A percentile compares a stretch with the other conserved stretches of the same genome.
phyloP scores from a whole-genome alignment of 2,113 vertebrate genomes.

The Hypocryptadius cinnamomeus region DNA sequence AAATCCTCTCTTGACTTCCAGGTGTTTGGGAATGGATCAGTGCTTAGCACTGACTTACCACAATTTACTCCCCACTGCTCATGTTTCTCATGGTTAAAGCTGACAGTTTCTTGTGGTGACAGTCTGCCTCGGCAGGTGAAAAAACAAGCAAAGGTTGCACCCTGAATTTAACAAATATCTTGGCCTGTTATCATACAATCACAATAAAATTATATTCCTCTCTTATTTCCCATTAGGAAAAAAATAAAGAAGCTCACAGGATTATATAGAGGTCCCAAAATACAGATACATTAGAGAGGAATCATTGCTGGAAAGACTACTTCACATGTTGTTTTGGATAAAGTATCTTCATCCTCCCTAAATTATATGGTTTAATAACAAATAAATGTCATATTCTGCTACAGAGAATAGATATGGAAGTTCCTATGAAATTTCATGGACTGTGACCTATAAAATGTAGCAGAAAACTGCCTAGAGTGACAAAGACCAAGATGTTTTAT shows the following conservation, averaged over 20 bases:
- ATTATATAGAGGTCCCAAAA: not conserved
- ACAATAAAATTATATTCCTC: not conserved
- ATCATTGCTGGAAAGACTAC: not conserved
- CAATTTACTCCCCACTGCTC: not conserved
- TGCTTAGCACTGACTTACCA: not conserved
- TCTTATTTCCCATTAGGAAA: not conserved
- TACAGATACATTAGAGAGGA: not conserved
- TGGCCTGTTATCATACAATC: not conserved
- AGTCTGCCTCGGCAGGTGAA: not conserved
- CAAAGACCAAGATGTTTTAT: not conserved
- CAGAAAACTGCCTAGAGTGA: not conserved
- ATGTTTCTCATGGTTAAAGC: not conserved
- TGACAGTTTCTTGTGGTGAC: not conserved
- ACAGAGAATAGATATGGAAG: not conserved
- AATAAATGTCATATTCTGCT: conserved; percentile 4
- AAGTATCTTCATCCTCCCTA: not conserved
- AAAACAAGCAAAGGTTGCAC: not conserved
- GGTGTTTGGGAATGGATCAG: not conserved
- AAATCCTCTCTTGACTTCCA: not conserved
- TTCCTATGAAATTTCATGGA: conserved; percentile 30
- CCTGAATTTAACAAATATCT: not conserved
- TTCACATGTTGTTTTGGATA: not conserved
- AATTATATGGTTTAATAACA: conserved; percentile 29
- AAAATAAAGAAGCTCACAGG: not conserved
- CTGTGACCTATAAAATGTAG: conserved; percentile 1